phyloP scores from a whole-genome alignment of 2,888 invertebrate species.

The Ctena decussata region DNA sequence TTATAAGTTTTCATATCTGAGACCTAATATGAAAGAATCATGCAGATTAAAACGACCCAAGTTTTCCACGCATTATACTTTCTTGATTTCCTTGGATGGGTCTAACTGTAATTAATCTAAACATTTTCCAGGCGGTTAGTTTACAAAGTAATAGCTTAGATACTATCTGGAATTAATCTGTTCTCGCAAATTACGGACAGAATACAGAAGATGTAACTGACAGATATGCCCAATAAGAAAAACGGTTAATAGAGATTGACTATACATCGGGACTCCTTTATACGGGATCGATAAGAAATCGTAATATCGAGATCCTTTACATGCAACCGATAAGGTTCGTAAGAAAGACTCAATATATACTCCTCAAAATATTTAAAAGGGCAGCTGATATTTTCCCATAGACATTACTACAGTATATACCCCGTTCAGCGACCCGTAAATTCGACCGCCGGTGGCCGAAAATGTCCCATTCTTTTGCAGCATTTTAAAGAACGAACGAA shows the following conservation, averaged over 20 bases:
- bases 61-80: neutral
- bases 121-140: neutral
- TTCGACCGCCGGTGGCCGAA: too few relatives aligned
- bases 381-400: too few relatives aligned
- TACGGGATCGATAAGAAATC: too few relatives aligned
- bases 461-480: too few relatives aligned
- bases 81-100: neutral
- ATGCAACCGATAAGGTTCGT: too few relatives aligned
- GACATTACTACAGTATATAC: too few relatives aligned
- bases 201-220: neutral
- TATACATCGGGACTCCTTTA: too few relatives aligned
- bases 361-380: too few relatives aligned
- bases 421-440: too few relatives aligned
- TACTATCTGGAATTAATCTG: neutral
- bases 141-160: neutral
- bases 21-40: neutral
- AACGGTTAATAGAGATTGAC: neutral
- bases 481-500: too few relatives aligned
- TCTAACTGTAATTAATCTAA: neutral
- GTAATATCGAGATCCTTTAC: too few relatives aligned
- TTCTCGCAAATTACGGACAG: neutral
- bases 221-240: neutral
- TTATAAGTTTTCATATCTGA: neutral
- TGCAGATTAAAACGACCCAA: neutral
- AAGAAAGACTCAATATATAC: too few relatives aligned